Percentiles rank a stretch among this genome's conserved stretches.
Conservation (phyloP, 2,888 invertebrate genomes). For the Peribatodes rhomboidaria region DNA sequence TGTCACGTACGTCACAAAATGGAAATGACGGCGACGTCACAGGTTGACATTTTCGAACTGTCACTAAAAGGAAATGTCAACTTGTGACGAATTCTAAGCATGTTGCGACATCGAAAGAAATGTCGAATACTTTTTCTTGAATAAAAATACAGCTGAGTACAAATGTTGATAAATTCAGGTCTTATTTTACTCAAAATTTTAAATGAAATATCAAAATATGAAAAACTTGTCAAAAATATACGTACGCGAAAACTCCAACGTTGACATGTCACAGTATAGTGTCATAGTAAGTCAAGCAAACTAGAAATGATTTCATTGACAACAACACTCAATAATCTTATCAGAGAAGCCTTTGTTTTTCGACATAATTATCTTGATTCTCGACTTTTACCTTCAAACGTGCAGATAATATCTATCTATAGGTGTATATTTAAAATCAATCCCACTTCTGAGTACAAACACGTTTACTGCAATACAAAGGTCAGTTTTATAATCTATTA, state of each 20-base stretch:
- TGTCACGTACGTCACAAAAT: background rate
- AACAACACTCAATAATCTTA: background rate
- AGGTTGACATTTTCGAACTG: background rate
- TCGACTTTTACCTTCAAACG: background rate
- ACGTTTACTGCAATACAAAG: constrained; percentile 4
- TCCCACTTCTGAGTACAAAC: background rate
- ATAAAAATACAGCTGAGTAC: too few species aligned
- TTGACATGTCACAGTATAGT: too few species aligned
- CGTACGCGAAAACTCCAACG: too few species aligned
- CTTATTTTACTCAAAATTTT: too few species aligned
- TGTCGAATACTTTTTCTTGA: too few species aligned
- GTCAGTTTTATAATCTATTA: background rate
- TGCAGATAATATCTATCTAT: background rate
- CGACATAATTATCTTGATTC: background rate
- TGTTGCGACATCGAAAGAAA: background rate
- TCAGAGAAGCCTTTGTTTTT: constrained; percentile 4
- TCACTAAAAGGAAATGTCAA: background rate
- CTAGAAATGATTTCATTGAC: too few species aligned
- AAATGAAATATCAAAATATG: too few species aligned
- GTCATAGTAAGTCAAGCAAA: too few species aligned
- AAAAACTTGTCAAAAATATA: too few species aligned
- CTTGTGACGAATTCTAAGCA: background rate
- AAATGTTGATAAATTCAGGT: too few species aligned
- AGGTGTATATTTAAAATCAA: background rate
- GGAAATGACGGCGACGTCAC: background rate